A percentile compares a stretch with the other conserved stretches of the same genome.
phyloP scores from a whole-genome alignment of 2,888 invertebrate species.

The Phytoseiulus persimilis region DNA sequence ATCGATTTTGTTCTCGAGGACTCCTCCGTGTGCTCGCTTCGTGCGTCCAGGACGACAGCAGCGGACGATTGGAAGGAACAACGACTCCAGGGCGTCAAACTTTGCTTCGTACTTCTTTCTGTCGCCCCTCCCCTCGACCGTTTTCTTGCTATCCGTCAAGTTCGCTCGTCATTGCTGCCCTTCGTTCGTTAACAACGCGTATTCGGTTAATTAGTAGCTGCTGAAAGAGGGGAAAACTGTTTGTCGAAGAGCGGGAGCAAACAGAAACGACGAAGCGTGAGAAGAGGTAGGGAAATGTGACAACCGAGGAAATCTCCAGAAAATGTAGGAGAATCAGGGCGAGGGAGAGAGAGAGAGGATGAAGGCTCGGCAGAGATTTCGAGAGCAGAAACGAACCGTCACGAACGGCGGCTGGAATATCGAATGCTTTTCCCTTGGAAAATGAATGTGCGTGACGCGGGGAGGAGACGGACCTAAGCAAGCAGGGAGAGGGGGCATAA shows the following conservation, averaged over 20 bases:
- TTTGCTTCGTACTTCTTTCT: not conserved
- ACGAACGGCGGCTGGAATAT: too few species aligned
- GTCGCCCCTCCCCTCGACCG: not conserved
- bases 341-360: not conserved
- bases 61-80: not conserved
- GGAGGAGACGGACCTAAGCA: too few species aligned
- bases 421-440: too few species aligned
- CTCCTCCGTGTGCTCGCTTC: not conserved
- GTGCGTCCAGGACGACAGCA: not conserved
- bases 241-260: not conserved
- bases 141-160: not conserved
- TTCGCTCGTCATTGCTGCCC: not conserved
- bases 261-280: not conserved
- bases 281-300: not conserved
- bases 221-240: not conserved
- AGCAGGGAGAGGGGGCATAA: too few species aligned
- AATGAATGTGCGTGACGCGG: too few species aligned
- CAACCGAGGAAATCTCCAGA: not conserved
- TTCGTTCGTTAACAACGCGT: not conserved
- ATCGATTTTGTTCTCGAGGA: not conserved
- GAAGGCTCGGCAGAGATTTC: not conserved
- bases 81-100: not conserved
- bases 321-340: not conserved
- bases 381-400: too few species aligned
- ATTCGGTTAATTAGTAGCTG: not conserved